Evolutionary conservation across 1,140 invertebrate species (phyloP), one percentile per base, ranked within the genome.

Genomic region (Cepaea nemoralis): DNA sequence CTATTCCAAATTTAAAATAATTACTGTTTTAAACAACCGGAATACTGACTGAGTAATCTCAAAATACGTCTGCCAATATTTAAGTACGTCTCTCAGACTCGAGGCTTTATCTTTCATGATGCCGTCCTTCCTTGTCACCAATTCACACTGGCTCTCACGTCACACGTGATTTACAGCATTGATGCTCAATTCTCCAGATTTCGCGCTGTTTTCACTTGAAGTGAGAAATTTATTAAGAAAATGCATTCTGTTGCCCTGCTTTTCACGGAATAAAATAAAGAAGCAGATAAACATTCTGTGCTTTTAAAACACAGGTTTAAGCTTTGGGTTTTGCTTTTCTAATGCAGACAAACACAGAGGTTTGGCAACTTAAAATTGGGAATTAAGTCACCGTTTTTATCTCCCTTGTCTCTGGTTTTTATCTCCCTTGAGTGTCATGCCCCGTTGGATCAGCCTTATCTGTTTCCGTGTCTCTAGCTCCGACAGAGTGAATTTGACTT

Each of bases 321-420:
- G 5, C 59, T 31, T 31, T 63, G 3, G 0, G 16, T 63, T 63
- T 19, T 63, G n/a, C 59, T 63, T 2, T 63, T 63, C 59, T 63
- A 63, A 63, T 31, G 27, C 50, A 27, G 59, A 31, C 59, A 63
- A 27, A 6, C n/a, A 63, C 10, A 63, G 59, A 63, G 59, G n/a
- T 27, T 63, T 31, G 59, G n/a, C 59, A 63, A 63, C 33, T 63
- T 31, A 63, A 63, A 63, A 63, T 63, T 31, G 59, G 22, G 59
- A 3, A 63, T 31, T 63, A 31, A 59, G 24, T 12, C n/a, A 19
- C 55, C 22, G 6, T 63, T 63, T 63, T 31, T 27, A 48, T 48
- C 45, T 48, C 19, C 45, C 19, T 8, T 48, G 45, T n/a, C n/a
- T n/a, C n/a, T n/a, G n/a, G n/a, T 55, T 55, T 14, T 3, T 10